Evolutionary conservation across 2,113 vertebrate genomes (phyloP), one percentile per base, ranked within the genome.

Genomic region (Cyrtonyx montezumae): DNA sequence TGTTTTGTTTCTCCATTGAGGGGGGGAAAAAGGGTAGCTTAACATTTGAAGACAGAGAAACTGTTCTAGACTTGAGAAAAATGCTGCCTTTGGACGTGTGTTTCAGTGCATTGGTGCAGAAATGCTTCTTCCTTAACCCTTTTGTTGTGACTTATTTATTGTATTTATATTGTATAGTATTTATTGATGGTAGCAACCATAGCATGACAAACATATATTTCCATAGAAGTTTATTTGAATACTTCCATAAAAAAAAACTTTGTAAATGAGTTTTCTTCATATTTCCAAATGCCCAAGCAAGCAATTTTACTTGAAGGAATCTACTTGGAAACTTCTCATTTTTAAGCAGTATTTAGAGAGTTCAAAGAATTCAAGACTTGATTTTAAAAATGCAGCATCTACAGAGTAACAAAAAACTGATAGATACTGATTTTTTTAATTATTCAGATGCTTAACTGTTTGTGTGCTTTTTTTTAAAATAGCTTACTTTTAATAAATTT

Each of bases 21-120:
- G 14, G 10, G 1, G 2, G 14, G 10, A 12, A 71, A 2, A 8
- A 11, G 3, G 4, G 8, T 17, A 51, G 11, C 51, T 82, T 51
- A 75, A 42, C 2, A 3, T 48, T 20, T 79, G 17, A 81, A 82
- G 58, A 25, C 34, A 59, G 69, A 55, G 61, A 42, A 69, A 56
- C 9, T 71, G 22, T 56, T 26, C 40, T 45, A 73, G 30, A 30
- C 4, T 9, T 21, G 26, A 68, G 5, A 11, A 55, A 34, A 3
- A 4, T 58, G 13, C 14, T 90, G 28, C 26, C 30, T 76, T 68
- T 71, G 19, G 17, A 37, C 5, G 8, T 48, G 17, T 68, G 37
- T 20, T 28, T 77, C 9, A 20, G 11, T 46, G 15, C 28, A 13
- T 43, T 82, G 36, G 10, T 85, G 30, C 17, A 84, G 56, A 90